Evolutionary conservation across 2,888 invertebrate species (phyloP).

Genomic region (Eulithis prunata): DNA sequence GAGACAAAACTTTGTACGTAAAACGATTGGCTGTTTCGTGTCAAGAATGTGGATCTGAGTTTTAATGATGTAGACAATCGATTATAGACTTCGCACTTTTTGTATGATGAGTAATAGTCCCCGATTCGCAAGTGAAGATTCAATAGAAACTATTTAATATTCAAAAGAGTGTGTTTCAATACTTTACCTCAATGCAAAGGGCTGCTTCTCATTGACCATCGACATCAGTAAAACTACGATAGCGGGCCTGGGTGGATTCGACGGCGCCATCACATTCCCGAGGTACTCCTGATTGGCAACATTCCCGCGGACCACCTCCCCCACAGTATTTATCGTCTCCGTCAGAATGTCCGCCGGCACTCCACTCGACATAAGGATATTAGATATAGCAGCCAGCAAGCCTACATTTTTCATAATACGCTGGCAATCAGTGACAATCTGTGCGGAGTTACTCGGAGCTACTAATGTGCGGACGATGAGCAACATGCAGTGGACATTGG

Average conservation of each 20-base stretch:
- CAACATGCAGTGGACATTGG: conserved; percentile 96
- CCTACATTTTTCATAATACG: conserved; percentile 94
- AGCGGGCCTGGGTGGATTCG: conserved; percentile 96
- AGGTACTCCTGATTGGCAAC: conserved; percentile 96
- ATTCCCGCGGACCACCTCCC: conserved; percentile 96
- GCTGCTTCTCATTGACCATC: conserved; percentile 99
- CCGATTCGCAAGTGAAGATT: too few species aligned
- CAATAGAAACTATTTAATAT: too few species aligned
- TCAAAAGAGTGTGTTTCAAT: not conserved
- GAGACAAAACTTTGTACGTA: too few species aligned
- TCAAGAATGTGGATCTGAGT: too few species aligned
- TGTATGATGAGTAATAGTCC: too few species aligned
- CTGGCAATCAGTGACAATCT: conserved; percentile 93
- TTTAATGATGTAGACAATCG: too few species aligned
- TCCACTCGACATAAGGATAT: conserved; percentile 97
- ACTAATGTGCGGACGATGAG: conserved; percentile 96
- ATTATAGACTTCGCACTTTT: too few species aligned
- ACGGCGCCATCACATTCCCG: conserved; percentile 95
- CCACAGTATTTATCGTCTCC: conserved; percentile 97
- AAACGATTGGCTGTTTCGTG: too few species aligned
- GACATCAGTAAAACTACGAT: conserved; percentile 98
- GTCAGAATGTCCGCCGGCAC: conserved; percentile 98
- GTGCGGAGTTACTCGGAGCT: conserved; percentile 96
- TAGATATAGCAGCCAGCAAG: conserved; percentile 86
- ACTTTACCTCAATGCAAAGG: conserved; percentile 85